Percentiles rank a stretch among this genome's conserved stretches.
phyloP scores from a whole-genome alignment of 2,113 vertebrate genomes.

The Pycnonotus jocosus region DNA sequence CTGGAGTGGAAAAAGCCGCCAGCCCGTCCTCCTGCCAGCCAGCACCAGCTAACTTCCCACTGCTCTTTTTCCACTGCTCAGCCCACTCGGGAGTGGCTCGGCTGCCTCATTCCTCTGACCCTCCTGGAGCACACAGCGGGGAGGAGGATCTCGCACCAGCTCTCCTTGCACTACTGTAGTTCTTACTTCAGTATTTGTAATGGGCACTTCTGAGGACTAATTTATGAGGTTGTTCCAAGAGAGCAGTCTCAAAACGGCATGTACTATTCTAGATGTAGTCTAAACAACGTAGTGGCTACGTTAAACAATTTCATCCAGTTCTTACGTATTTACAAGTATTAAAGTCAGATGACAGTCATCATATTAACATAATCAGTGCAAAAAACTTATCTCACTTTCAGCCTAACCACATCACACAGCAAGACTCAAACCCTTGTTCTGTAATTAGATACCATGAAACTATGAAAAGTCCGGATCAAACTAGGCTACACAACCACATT shows the following conservation, averaged over 20 bases:
- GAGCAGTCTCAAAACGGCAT: background rate
- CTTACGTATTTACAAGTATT: background rate
- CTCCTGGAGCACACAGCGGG: accelerated
- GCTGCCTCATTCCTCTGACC: background rate
- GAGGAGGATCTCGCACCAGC: background rate
- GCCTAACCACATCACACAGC: background rate
- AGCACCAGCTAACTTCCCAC: background rate
- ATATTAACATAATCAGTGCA: background rate
- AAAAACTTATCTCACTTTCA: background rate
- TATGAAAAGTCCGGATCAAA: background rate
- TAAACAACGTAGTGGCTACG: background rate
- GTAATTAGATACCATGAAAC: background rate
- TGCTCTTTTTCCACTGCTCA: background rate
- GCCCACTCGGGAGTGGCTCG: background rate
- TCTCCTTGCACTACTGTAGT: accelerated
- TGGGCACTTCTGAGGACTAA: background rate
- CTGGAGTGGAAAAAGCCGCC: background rate
- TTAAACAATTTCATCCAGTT: background rate
- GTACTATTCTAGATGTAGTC: background rate
- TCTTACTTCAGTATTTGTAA: background rate
- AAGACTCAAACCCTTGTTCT: background rate
- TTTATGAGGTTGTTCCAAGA: background rate
- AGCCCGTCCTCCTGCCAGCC: background rate
- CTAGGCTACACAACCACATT: background rate
- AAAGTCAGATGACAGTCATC: background rate